Evolutionary conservation across 2,797 vertebrate genomes (phyloP), one percentile per base, ranked within the genome.

Genomic region (Sardinella longiceps): DNA sequence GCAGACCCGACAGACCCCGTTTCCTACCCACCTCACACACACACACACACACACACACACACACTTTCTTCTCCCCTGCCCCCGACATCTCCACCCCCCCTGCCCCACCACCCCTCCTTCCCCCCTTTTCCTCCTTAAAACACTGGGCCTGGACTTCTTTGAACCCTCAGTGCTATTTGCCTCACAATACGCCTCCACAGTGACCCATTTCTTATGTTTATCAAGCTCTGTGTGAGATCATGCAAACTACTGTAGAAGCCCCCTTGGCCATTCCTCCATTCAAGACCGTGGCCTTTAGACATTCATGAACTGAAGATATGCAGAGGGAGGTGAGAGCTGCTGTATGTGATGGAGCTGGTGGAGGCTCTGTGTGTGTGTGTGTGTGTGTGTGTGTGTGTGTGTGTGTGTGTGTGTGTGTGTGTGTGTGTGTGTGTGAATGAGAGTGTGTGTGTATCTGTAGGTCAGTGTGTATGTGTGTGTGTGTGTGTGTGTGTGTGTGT

Each of bases 161-260:
- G 89, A 90, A 88, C 85, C 80, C 23, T 84, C 30, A 80, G 83
- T 80, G 33, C 83, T 82, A 89, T 92, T 92, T 93, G 86, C 87
- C 82, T 90, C 86, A 89, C 89, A 91, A 89, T 82, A 60, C 82
- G 60, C 46, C 83, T 50, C 48, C 81, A 39, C 84, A 66, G 84
- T 86, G 88, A 90, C 89, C 90, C 86, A 90, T 89, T 92, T 92
- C 90, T 91, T 88, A 88, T 89, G 90, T 88, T 89, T 88, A 90
- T 89, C 87, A 90, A 88, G 85, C 83, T 83, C 83, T 85, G 86
- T 90, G 88, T 89, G 89, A 92, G 90, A 89, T 87, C 82, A 89
- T 84, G 87, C 86, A 89, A 89, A 89, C 87, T 90, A 86, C 88
- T 88, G 87, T 85, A 81, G 89, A 87, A 86, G 77, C 60, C 81